Evolutionary conservation across 1,140 invertebrate genomes (phyloP), one percentile per base, ranked within the genome.

Genomic region (Olivierus martensii): DNA sequence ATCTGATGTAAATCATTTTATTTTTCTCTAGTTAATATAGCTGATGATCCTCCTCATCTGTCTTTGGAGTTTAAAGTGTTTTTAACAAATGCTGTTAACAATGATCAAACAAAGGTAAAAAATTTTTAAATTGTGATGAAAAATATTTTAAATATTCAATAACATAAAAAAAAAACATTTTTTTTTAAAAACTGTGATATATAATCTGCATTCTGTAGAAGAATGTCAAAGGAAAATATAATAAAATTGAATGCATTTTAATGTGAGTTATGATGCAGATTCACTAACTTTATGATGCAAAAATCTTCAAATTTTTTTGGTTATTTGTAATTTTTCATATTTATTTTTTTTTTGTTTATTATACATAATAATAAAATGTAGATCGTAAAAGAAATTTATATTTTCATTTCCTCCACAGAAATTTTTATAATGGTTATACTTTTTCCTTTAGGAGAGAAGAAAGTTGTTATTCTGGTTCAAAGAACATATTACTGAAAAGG

Each of bases 401-500:
- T n/a, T n/a, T n/a, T n/a, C n/a, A n/a, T n/a, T n/a, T n/a, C n/a
- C n/a, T n/a, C n/a, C n/a, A n/a, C n/a, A n/a, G n/a, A n/a, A n/a
- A n/a, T n/a, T n/a, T n/a, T n/a, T n/a, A 28, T 28, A 28, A 28
- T n/a, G 28, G 4, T 28, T 41, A 18, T 41, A 15, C 18, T 17
- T 45, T 45, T 18, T 45, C 17, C 44, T 22, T 18, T 18, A 70
- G 69, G 93, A 97, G 71, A 84, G 83, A 41, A 74, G 93, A 55
- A 83, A 80, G 2, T 69, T 97, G 19, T 75, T 82, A 41, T 98
- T 95, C 70, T 96, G 91, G 92, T 97, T 94, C 64, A 76, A 78
- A 50, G 75, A 48, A 12, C 73, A 75, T 45, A 73, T 84, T 36
- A 74, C 77, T 14, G 77, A 83, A 58, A 71, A 77, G 46, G 79